Evolutionary conservation across 2,888 invertebrate genomes (phyloP).

Genomic region (Hesperia comma): DNA sequence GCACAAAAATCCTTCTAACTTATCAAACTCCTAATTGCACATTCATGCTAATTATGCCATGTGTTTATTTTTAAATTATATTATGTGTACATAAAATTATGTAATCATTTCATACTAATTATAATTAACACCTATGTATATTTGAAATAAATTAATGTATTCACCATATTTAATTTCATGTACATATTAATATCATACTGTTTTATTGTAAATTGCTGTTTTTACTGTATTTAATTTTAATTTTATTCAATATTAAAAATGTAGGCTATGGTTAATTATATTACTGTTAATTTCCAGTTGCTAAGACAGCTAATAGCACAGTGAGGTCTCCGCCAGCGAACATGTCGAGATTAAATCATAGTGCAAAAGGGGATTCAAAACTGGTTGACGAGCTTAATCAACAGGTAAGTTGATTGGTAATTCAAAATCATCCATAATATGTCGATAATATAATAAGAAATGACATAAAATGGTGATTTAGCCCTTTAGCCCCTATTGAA

Average conservation of each 20-base stretch:
- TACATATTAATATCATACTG: slow-evolving; percentile 4
- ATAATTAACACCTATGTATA: not conserved
- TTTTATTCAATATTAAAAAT: not conserved
- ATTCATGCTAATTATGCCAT: slow-evolving; percentile 12
- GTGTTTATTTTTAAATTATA: not conserved
- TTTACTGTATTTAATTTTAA: not conserved
- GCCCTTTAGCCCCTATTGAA: no score
- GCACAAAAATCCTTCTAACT: slow-evolving; percentile 7
- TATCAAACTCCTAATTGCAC: not conserved
- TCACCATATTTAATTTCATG: not conserved
- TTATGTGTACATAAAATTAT: not conserved
- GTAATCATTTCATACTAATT: not conserved
- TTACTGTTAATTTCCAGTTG: slow-evolving; percentile 58
- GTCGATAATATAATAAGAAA: no score
- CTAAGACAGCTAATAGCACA: slow-evolving; percentile 64
- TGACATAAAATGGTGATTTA: no score
- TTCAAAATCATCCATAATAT: not conserved
- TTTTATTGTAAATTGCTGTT: slow-evolving; percentile 24
- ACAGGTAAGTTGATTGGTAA: slow-evolving; percentile 59
- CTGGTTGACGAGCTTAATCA: slow-evolving; percentile 73
- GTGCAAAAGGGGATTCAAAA: slow-evolving; percentile 76
- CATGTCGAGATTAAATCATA: slow-evolving; percentile 72
- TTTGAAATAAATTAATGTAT: not conserved
- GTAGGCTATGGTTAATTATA: slow-evolving; percentile 14
- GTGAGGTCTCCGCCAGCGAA: slow-evolving; percentile 73